A percentile compares a stretch with the other conserved stretches of the same genome.
Conservation (phyloP, 2,113 vertebrate genomes). For the Psammodynastes pulverulentus region DNA sequence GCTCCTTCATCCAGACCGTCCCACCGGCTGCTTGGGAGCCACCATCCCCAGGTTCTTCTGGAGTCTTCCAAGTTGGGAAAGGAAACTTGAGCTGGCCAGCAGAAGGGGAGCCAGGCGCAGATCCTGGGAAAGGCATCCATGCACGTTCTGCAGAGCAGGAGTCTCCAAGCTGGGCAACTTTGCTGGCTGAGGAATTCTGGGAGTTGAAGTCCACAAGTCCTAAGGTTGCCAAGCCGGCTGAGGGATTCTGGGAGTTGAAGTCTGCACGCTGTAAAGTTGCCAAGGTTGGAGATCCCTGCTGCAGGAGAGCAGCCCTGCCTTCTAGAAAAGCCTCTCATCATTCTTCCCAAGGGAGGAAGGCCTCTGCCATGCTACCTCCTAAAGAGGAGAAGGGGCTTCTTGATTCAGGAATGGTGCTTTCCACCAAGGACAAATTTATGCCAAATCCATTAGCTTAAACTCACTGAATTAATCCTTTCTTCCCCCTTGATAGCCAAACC, state of each 20-base stretch:
- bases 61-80: not conserved
- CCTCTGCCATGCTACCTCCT: not conserved
- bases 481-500: not conserved
- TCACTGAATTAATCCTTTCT: not conserved
- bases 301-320: not conserved
- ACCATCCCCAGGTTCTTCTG: not conserved
- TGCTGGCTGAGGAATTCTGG: not conserved
- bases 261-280: not conserved
- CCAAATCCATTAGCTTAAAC: not conserved
- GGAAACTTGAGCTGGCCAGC: not conserved
- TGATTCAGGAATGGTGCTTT: not conserved
- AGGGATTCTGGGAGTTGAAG: too few species aligned
- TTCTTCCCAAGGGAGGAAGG: not conserved
- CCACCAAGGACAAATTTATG: not conserved
- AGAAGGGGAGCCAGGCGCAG: not conserved
- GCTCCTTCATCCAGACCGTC: not conserved
- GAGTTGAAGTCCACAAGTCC: too few species aligned
- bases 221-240: too few species aligned
- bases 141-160: not conserved
- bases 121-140: not conserved
- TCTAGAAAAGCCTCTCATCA: not conserved
- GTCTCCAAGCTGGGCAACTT: too few species aligned
- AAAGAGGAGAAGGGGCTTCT: too few species aligned
- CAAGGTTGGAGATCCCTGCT: not conserved
- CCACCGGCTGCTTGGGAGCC: not conserved